A percentile compares a stretch with the other conserved stretches of the same genome.
Evolutionary conservation across 2,888 invertebrate genomes (phyloP).

Genomic region (Orthonevra nobilis): DNA sequence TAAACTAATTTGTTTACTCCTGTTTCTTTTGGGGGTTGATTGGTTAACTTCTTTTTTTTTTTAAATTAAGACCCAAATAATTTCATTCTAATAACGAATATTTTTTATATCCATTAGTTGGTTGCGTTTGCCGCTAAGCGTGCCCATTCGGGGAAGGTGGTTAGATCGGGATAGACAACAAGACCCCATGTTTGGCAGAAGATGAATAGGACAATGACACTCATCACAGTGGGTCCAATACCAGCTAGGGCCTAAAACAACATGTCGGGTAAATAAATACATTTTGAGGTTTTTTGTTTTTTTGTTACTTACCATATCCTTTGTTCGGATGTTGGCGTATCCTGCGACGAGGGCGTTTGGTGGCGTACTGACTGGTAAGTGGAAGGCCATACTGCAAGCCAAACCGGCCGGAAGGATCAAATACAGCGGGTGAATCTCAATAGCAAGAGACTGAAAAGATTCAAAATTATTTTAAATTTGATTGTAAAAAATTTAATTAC

Average conservation of each 20-base stretch:
- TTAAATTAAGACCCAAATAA: conserved; percentile 15
- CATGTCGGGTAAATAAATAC: conserved; percentile 52
- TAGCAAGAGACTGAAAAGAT: conserved; percentile 83
- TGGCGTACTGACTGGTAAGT: conserved; percentile 96
- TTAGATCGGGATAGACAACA: conserved; percentile 84
- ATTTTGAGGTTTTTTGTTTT: neutral
- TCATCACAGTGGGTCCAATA: conserved; percentile 88
- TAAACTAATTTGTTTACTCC: too few species aligned
- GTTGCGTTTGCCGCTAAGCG: conserved; percentile 79
- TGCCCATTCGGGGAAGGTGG: conserved; percentile 85
- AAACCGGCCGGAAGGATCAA: conserved; percentile 94
- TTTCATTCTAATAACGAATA: conserved; percentile 17
- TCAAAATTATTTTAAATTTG: neutral
- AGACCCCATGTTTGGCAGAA: conserved; percentile 89
- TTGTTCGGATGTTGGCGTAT: conserved; percentile 88
- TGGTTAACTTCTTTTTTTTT: neutral
- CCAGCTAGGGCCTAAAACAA: conserved; percentile 86
- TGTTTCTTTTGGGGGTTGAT: neutral
- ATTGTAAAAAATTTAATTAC: too few species aligned
- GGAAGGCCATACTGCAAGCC: conserved; percentile 95
- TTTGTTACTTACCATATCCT: conserved; percentile 85
- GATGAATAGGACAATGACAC: conserved; percentile 86
- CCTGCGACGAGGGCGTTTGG: conserved; percentile 96
- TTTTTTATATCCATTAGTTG: conserved; percentile 19
- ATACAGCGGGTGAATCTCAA: conserved; percentile 91